Evolutionary conservation across 2,888 invertebrate species (phyloP), one percentile per base, ranked within the genome.

Genomic region (Erebia aethiops): DNA sequence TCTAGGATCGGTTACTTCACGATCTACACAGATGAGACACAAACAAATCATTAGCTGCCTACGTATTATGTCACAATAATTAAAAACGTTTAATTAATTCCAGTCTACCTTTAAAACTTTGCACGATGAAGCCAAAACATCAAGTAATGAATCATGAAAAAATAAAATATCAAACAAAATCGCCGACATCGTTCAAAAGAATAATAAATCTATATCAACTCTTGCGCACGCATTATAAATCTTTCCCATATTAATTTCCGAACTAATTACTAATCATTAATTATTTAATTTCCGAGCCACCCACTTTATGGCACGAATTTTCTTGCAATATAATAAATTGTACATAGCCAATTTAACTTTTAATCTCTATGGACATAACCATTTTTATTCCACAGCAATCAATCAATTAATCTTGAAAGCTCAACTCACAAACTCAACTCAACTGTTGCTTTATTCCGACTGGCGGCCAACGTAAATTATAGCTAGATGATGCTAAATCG

Each of bases 301-400:
- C 76, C 73, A 74, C 72, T 67, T 70, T 58, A 74, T 26, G 35
- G 72, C 73, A 76, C 74, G 74, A 77, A 63, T 64, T 73, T 71
- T 67, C 66, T 57, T 73, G 66, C 69, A 71, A 71, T 69, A 56
- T 70, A 68, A 73, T 62, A 58, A 71, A 73, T 69, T 56, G 51
- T 68, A 52, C 18, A n/a, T 62, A 58, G 49, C 18, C 54, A 54
- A 18, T 46, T 21, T 16, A 52, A 26, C 13, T 57, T 70, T 57
- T 57, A 57, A 57, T 57, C 56, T 21, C 13, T 8, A 18, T 13
- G 13, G 56, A 26, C 56, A 26, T 54, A 16, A 16, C 56, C 18
- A 7, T 1, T 57, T 26, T 21, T 57, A 26, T 13, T 57, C 8
- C 26, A 26, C 21, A 5, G 13, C 11, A 57, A 21, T 57, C 56